Evolutionary conservation across 2,888 invertebrate species (phyloP), one percentile per base, ranked within the genome.

Genomic region (Perizoma affinitatum): DNA sequence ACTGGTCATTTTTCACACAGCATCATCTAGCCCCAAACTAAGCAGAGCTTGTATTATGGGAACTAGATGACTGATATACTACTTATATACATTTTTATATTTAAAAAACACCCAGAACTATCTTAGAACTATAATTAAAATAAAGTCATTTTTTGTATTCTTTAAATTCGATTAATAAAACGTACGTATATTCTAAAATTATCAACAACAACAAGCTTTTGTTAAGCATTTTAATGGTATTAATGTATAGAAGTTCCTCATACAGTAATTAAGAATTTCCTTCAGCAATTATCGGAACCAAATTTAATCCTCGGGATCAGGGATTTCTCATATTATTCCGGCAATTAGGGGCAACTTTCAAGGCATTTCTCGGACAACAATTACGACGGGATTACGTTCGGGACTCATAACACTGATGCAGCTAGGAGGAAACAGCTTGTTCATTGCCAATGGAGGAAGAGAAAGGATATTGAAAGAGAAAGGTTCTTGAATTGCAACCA

Each of bases 331-430:
- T 63, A 67, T 79, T 80, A 79, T 76, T 69, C 72, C 74, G 74
- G 72, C 80, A 83, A 86, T 87, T 85, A 81, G 75, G 69, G 73
- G 70, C 74, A 84, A 87, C 84, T 88, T 86, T 79, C 77, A 74
- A 84, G 84, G 82, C 82, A 79, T 87, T 83, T 69, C 84, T 87
- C 84, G 89, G 88, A 88, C 89, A 88, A 86, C 88, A 88, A 88
- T 90, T 90, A 88, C 76, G 77, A 78, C 65, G 76, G 89, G 90
- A 90, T 90, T 90, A 87, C 78, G 74, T 75, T 74, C 83, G 79
- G 79, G 77, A 82, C 84, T 90, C 88, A 88, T 90, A 90, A 88
- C 84, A 66, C 52, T 55, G 52, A 44, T n/a, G 22, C 47, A 62
- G 60, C 53, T 44, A 6, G 36, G 6, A 22, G 4, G n/a, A 6